Base-by-base conservation (phyloP, 64 coral and sea anemone genomes). In the Catalaphyllia jardinei region DNA sequence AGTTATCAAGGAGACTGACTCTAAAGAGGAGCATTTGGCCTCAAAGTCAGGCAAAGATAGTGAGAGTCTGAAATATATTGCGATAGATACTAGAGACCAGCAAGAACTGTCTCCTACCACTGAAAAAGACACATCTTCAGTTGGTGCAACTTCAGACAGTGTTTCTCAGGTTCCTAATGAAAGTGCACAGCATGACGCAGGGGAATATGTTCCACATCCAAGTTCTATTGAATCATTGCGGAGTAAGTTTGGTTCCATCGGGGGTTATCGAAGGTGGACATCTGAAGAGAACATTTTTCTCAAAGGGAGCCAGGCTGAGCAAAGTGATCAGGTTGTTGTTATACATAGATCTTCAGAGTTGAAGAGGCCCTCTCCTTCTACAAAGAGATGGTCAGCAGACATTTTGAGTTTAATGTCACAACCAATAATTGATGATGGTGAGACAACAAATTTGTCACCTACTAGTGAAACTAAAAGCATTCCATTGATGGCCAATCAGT, bases 321-420 rank as follows among this genome's bases (percentile, higher is more conserved):
- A 50, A 22, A 74, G 35, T 84, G 49, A 80, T 30, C 79, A 65
- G 29, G 63, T 17, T 10, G 25, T 50, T 76, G 71, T 76, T 82
- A 57, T 61, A 50, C 67, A 11, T 17, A 91, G 54, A 76, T 30
- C 79, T 20, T 52, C 64, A 60, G 38, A 88, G 28, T 52, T 31
- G 52, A 88, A 76, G 29, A 88, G 59, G 63, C 69, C 27, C 12
- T 49, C 69, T 19, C 29, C 82, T 31, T 19, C 64, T 10, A 92
- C 28, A 18, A 86, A 87, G 10, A 75, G 90, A 51, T 92, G 90
- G 90, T 87, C 90, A 72, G 80, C 89, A 31, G 89, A 91, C 52
- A 73, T 77, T 5, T 35, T 63, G 27, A 60, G 79, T 76, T 74
- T 91, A 19, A 62, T 77, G 80, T 91, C 89, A 12, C 71, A 80